These are phyloP conservation scores for Trichogramma pretiosum DNA, from an alignment of 1,140 invertebrate genomes.

Conservation along the genomic window DNA sequence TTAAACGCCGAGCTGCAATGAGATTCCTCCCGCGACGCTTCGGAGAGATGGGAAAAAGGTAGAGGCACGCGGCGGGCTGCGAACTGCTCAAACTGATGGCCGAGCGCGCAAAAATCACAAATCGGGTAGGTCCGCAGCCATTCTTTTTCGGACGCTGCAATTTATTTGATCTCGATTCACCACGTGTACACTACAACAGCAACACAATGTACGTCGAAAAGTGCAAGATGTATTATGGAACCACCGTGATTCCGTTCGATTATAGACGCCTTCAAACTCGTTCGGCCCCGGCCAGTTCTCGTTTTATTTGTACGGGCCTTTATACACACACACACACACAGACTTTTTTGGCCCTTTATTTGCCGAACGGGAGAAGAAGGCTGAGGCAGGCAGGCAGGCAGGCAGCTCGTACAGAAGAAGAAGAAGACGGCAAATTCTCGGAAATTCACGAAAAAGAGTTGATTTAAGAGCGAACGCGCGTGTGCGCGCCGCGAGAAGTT, in stretches of 20 bases:
- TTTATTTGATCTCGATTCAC: constrained; percentile 26
- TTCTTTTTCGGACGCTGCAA: too few relatives aligned
- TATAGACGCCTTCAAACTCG: not conserved
- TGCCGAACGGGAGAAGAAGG: not conserved
- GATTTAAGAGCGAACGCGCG: not conserved
- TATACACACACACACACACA: too few relatives aligned
- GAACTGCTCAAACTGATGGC: not conserved
- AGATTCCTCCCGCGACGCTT: too few relatives aligned
- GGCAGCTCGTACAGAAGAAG: not conserved
- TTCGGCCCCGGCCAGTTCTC: not conserved
- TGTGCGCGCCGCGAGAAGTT: not conserved
- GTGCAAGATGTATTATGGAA: constrained; percentile 9
- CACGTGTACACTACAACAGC: too few relatives aligned
- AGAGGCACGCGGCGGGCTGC: not conserved
- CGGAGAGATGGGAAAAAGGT: too few relatives aligned
- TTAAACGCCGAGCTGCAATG: too few relatives aligned
- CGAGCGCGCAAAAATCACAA: too few relatives aligned
- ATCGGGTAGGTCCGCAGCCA: too few relatives aligned
- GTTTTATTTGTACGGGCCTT: constrained; percentile 10
- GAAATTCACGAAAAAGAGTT: constrained; percentile 1
- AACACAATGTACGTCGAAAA: constrained; percentile 6
- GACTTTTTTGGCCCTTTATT: constrained; percentile 2
- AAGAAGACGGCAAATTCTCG: not conserved
- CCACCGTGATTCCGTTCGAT: constrained; percentile 23
- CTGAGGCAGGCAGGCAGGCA: not conserved